These are phyloP conservation scores for Eucera pruinosa DNA, from an alignment of 2,888 invertebrate genomes.

Conservation along the genomic window DNA sequence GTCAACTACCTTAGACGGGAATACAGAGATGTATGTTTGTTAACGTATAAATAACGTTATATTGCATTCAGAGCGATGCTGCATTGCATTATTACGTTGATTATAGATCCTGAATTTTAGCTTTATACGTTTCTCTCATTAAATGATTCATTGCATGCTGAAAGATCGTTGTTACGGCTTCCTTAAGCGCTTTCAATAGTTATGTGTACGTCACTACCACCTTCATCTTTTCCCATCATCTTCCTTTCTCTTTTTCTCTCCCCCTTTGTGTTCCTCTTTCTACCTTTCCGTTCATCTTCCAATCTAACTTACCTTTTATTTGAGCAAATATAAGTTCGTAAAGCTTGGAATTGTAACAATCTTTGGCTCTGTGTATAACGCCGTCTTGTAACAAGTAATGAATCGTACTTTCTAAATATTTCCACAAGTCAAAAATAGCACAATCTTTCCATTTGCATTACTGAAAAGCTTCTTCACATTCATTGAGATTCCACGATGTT, in stretches of 20 bases:
- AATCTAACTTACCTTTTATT: slow-evolving; percentile 9
- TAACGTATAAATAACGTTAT: slow-evolving; percentile 15
- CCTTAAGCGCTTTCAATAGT: slow-evolving; percentile 35
- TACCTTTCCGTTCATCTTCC: too few relatives aligned
- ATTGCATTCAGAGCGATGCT: neutral
- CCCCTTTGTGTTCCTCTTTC: too few relatives aligned
- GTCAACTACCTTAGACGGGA: too few relatives aligned
- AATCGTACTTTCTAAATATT: slow-evolving; percentile 24
- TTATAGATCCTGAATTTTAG: slow-evolving; percentile 37
- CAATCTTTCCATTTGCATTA: neutral
- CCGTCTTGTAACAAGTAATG: neutral
- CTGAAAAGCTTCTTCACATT: neutral
- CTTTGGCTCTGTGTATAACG: slow-evolving; percentile 6
- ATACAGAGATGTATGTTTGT: too few relatives aligned
- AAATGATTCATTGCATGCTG: slow-evolving; percentile 56
- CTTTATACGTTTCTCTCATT: slow-evolving; percentile 37
- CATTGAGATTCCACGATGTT: too few relatives aligned
- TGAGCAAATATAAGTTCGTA: slow-evolving; percentile 8
- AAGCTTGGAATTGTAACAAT: slow-evolving; percentile 17
- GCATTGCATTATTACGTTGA: neutral
- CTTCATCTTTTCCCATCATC: too few relatives aligned
- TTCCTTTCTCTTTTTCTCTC: too few relatives aligned
- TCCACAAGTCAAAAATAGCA: neutral
- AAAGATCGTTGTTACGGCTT: slow-evolving; percentile 55
- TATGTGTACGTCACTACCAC: neutral